Base-by-base conservation (phyloP, 2,113 vertebrate genomes). In the Anser brachyrhynchus region DNA sequence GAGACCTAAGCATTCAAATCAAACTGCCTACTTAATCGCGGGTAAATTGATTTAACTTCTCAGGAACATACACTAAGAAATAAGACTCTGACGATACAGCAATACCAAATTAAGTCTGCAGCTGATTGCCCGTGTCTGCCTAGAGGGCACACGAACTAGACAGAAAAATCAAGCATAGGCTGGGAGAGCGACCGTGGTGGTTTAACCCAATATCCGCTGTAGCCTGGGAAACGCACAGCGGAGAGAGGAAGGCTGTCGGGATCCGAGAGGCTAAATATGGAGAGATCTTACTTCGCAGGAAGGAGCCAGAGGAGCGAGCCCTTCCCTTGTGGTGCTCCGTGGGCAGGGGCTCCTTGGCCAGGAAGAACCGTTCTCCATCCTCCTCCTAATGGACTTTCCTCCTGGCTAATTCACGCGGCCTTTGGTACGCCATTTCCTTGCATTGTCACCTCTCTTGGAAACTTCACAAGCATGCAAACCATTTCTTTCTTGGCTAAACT, bases 361-460 rank as follows among this genome's bases (percentile, higher is more conserved):
- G 59, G 91, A 94, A 85, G 33, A 58, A 10, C 22, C 3, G 0
- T n/a, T 74, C 84, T 65, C 85, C 10, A 0, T 16, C 6, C 73
- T 29, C 28, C 81, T 80, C 41, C 91, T 20, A 9, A 83, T 52
- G 44, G 77, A 51, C 66, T 55, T 39, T 67, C 37, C 89, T 84
- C 64, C 91, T 67, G 89, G 59, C 87, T 76, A 78, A 87, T 55
- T 92, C 91, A 58, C 87, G 49, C 3, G 3, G 92, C 92, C 93
- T 84, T 37, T 43, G 44, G 33, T 28, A 49, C 10, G 4, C 37
- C 5, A 1, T 19, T 97, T 97, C 96, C 96, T 92, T 35, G 87
- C 93, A 97, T 97, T 97, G 96, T 96, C 96, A 59, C 81, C 2
- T 0, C 62, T 73, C 87, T 12, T 89, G 93, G 96, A 85, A 92